These are phyloP conservation scores for Cataglyphis cursor DNA, from an alignment of 2,888 invertebrate genomes.

Conservation along the genomic window DNA sequence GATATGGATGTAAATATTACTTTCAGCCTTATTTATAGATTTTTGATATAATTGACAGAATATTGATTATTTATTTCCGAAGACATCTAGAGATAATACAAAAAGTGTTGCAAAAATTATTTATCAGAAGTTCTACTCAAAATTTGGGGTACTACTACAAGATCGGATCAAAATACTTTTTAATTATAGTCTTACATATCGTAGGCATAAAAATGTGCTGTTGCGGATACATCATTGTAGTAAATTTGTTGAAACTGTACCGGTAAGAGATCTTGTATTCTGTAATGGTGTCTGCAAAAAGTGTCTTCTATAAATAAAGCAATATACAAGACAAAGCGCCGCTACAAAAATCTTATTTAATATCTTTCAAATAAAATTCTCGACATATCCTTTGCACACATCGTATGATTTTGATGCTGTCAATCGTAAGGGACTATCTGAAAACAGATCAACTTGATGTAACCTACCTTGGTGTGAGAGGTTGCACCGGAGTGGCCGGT, in stretches of 20 bases:
- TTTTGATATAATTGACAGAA: conserved; percentile 7
- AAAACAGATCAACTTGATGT: background rate
- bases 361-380: background rate
- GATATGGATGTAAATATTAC: background rate
- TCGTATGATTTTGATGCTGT: background rate
- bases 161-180: conserved; percentile 28
- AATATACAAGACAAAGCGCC: background rate
- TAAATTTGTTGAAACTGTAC: conserved; percentile 51
- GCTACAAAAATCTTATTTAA: background rate
- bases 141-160: conserved; percentile 20
- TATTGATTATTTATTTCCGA: background rate
- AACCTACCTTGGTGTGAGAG: conserved; percentile 78
- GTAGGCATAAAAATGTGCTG: conserved; percentile 46
- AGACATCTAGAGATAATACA: background rate
- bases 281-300: conserved; percentile 52
- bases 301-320: conserved; percentile 33
- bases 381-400: background rate
- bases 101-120: background rate
- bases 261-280: conserved; percentile 56
- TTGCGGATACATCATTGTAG: conserved; percentile 52
- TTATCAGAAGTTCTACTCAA: conserved; percentile 1
- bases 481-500: conserved; percentile 80
- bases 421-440: too few species aligned
- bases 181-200: conserved; percentile 40
- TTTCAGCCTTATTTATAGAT: background rate